Conservation (phyloP, 2,113 vertebrate genomes). For the Ornithorhynchus anatinus region DNA sequence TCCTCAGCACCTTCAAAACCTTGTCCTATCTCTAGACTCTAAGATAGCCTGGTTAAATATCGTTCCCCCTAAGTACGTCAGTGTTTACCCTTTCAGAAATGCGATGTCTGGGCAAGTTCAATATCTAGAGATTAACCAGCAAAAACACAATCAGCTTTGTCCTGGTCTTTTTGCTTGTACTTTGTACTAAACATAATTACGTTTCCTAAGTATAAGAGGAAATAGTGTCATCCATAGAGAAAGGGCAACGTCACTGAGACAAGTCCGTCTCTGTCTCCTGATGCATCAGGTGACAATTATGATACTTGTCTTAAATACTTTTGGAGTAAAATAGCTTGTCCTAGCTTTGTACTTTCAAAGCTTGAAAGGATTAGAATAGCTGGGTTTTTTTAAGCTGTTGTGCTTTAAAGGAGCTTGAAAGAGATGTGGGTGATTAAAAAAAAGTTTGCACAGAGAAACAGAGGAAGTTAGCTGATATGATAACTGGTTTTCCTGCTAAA, state of each 20-base stretch:
- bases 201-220: constrained; percentile 69
- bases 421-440: constrained; percentile 5
- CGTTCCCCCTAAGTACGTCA: constrained; percentile 14
- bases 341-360: constrained; percentile 56
- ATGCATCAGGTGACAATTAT: constrained; percentile 71
- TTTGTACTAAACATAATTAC: constrained; percentile 66
- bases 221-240: constrained; percentile 68
- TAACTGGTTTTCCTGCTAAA: too few species aligned
- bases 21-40: accelerated
- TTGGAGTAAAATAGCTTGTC: constrained; percentile 64
- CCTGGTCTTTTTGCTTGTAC: constrained; percentile 55
- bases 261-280: constrained; percentile 71
- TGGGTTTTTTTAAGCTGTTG: constrained; percentile 22
- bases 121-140: constrained; percentile 45
- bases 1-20: neutral
- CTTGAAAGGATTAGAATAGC: constrained; percentile 55
- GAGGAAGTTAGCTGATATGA: too few species aligned
- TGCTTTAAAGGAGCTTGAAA: constrained; percentile 32
- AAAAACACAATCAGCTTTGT: constrained; percentile 40
- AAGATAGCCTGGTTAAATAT: neutral
- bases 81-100: constrained; percentile 45
- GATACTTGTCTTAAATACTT: constrained; percentile 68
- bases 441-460: too few species aligned
- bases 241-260: constrained; percentile 46
- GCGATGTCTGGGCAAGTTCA: constrained; percentile 52